These are phyloP conservation scores for Xiphophorus maculatus DNA, from an alignment of 2,113 vertebrate genomes.

Conservation along the genomic window DNA sequence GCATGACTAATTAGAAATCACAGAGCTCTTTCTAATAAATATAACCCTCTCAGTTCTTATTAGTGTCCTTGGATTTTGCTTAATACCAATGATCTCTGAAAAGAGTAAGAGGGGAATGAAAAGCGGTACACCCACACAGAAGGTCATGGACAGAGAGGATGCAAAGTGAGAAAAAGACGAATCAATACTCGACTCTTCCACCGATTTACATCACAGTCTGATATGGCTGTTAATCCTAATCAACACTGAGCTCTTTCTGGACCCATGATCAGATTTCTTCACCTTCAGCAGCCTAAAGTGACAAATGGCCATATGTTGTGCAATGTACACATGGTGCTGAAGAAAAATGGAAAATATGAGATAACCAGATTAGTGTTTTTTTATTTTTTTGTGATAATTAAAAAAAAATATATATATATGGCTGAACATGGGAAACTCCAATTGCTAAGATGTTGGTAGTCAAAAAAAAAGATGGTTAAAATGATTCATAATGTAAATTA, in stretches of 20 bases:
- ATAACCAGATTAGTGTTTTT: no score
- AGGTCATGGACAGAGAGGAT: not conserved
- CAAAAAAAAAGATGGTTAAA: no score
- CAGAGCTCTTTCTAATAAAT: not conserved
- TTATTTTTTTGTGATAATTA: no score
- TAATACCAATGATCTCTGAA: constrained; percentile 9
- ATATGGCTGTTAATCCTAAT: constrained; percentile 46
- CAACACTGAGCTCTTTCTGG: not conserved
- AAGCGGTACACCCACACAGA: not conserved
- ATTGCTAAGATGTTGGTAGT: no score
- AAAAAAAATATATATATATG: no score
- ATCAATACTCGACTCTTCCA: constrained; percentile 24
- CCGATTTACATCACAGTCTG: constrained; percentile 37
- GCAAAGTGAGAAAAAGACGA: constrained; percentile 7
- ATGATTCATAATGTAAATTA: no score
- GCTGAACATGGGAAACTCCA: no score
- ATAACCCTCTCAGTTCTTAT: constrained; percentile 5
- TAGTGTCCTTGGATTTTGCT: constrained; percentile 34
- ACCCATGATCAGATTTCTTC: constrained; percentile 13
- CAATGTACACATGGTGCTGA: not conserved
- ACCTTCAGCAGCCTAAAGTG: constrained; percentile 5
- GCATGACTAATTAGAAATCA: constrained; percentile 4
- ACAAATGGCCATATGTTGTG: constrained; percentile 31
- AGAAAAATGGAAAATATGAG: not conserved
- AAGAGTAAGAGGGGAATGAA: not conserved